Evolutionary conservation across 2,797 vertebrate species (phyloP).

Genomic region (Austrolebias charrua): DNA sequence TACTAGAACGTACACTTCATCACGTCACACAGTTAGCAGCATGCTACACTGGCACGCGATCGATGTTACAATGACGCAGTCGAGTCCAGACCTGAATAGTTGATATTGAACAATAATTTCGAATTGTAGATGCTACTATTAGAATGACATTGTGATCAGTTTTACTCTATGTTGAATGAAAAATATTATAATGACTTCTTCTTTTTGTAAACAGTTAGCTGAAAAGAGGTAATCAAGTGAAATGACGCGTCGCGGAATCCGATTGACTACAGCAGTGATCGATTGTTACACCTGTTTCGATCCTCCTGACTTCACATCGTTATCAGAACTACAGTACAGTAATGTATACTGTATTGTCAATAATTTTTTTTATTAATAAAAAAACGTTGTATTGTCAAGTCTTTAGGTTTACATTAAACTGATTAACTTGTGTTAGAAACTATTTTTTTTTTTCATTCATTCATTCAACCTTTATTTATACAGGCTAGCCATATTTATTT

Average conservation of each 20-base stretch:
- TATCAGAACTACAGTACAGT: no score
- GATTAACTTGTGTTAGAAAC: no score
- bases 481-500: no score
- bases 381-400: no score
- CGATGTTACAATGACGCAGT: slow-evolving; percentile 30
- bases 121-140: no score
- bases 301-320: background rate
- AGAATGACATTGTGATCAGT: background rate
- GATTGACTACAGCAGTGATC: slow-evolving; percentile 26
- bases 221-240: background rate
- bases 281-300: slow-evolving; percentile 24
- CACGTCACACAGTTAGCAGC: background rate
- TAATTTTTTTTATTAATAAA: no score
- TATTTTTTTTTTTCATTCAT: no score
- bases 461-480: no score
- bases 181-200: accelerated
- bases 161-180: background rate
- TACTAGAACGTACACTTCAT: accelerated
- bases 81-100: slow-evolving; percentile 34
- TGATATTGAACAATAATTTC: background rate
- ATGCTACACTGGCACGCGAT: slow-evolving; percentile 22
- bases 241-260: accelerated
- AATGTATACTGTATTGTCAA: no score
- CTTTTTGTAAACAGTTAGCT: accelerated
- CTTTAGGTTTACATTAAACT: no score